Evolutionary conservation across 92 coral and sea anemone genomes (phyloP).

Genomic region (Umimayanthus chanpuru): DNA sequence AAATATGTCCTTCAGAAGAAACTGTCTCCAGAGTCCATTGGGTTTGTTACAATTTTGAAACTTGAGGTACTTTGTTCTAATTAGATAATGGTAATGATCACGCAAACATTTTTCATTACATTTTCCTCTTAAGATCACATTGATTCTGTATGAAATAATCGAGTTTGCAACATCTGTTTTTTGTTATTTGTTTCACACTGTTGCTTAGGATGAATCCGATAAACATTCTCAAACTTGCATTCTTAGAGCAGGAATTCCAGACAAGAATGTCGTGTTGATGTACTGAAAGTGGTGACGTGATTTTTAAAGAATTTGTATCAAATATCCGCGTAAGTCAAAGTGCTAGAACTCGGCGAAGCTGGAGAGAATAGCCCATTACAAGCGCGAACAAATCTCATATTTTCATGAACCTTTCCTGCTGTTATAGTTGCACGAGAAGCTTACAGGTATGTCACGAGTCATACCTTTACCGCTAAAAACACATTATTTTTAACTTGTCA

Average conservation of each 20-base stretch:
- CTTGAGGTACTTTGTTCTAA: neutral
- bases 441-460: neutral
- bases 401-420: neutral
- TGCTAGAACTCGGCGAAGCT: neutral
- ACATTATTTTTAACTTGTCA: too few species aligned
- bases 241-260: too few species aligned
- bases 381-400: neutral
- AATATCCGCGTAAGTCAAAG: neutral
- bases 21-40: neutral
- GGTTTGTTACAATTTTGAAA: too few species aligned
- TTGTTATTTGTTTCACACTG: neutral
- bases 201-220: neutral
- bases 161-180: neutral
- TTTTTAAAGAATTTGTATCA: neutral
- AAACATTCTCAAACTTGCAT: too few species aligned
- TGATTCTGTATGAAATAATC: too few species aligned
- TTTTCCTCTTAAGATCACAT: neutral
- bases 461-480: neutral
- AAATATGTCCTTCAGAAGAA: neutral
- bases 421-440: neutral
- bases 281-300: neutral
- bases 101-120: neutral
- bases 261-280: neutral
- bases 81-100: neutral
- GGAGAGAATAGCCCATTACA: neutral